phyloP scores from a whole-genome alignment of 1,140 invertebrate species.

The Oryzaephilus surinamensis region DNA sequence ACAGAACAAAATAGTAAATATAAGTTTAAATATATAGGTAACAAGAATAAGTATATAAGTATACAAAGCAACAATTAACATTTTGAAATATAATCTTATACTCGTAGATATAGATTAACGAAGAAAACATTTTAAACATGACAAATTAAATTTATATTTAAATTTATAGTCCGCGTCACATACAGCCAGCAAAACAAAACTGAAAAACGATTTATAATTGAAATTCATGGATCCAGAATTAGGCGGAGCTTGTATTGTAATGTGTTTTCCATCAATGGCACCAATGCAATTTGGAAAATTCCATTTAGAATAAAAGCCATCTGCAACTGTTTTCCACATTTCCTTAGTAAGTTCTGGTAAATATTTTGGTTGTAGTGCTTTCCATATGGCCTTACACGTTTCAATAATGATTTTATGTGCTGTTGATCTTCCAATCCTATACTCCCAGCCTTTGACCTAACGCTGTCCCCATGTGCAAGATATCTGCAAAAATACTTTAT shows the following conservation, averaged over 20 bases:
- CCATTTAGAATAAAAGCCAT: constrained; percentile 24
- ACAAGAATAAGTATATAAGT: no score
- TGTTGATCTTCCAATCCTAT: constrained; percentile 24
- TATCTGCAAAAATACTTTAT: no score
- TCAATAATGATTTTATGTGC: constrained; percentile 25
- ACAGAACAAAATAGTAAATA: no score
- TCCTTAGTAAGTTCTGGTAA: constrained; percentile 20
- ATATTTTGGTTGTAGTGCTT: constrained; percentile 16
- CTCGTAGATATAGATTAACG: no score
- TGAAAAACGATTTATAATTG: constrained; percentile 33
- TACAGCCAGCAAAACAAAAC: constrained; percentile 35
- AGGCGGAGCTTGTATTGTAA: constrained; percentile 28
- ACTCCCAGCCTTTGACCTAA: constrained; percentile 19
- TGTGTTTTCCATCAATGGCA: constrained; percentile 37
- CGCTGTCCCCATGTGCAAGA: constrained; percentile 19
- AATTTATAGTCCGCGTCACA: constrained; percentile 36
- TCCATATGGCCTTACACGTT: constrained; percentile 24
- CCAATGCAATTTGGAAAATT: constrained; percentile 37
- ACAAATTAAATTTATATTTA: constrained; percentile 35
- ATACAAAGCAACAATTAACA: no score
- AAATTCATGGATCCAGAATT: constrained; percentile 31
- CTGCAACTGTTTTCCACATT: constrained; percentile 21
- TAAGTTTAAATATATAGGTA: no score
- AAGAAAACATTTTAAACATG: no score
- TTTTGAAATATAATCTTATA: no score